Evolutionary conservation across 2,797 vertebrate species (phyloP).

Genomic region (Artibeus lituratus): DNA sequence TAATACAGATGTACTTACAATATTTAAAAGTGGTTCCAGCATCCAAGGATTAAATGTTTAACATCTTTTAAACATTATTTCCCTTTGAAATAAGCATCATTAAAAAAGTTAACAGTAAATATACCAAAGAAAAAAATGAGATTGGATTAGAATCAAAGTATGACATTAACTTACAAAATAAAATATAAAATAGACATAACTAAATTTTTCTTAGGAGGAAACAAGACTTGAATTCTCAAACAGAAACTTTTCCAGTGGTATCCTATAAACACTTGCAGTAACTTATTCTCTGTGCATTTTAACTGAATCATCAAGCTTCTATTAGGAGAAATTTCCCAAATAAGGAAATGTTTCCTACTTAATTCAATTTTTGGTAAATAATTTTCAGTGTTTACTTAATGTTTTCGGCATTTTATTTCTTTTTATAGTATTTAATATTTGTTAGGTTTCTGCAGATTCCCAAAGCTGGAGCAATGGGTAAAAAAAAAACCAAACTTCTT

Average conservation of each 20-base stretch:
- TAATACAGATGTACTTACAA: conserved; percentile 55
- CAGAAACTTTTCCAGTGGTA: not conserved
- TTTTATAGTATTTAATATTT: conserved; percentile 13
- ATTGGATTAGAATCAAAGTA: not conserved
- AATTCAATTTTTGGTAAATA: not conserved
- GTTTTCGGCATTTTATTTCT: conserved; percentile 11
- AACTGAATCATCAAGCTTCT: not conserved
- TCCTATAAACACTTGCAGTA: not conserved
- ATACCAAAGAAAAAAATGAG: conserved; percentile 20
- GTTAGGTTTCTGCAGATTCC: not conserved
- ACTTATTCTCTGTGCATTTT: not conserved
- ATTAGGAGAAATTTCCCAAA: conserved; percentile 16
- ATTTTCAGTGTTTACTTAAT: not conserved
- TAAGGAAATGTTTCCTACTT: conserved; percentile 30
- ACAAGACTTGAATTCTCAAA: conserved; percentile 37
- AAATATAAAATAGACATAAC: conserved; percentile 11
- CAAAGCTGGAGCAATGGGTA: not conserved
- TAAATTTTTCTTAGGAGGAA: conserved; percentile 49
- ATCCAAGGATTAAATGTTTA: conserved; percentile 53
- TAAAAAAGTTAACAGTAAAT: not conserved
- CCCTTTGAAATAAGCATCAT: conserved; percentile 41
- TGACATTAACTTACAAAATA: conserved; percentile 26
- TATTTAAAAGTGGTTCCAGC: conserved; percentile 42
- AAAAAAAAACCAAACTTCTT: not conserved
- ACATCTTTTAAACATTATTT: conserved; percentile 62